Evolutionary conservation across 2,888 invertebrate species (phyloP).

Genomic region (Boloria euphrosyne): DNA sequence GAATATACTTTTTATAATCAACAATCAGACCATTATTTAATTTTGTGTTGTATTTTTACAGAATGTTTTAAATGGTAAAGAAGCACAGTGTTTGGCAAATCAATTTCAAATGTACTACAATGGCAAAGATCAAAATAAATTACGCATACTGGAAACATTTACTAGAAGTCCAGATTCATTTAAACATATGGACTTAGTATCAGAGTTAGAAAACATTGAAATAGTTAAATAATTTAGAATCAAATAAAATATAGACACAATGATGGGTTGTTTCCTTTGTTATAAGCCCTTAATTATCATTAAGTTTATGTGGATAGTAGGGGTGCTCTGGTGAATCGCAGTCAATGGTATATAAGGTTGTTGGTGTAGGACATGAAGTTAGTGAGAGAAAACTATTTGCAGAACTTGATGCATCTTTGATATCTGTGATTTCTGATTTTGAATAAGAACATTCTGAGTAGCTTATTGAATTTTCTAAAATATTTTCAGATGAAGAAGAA

Average conservation of each 20-base stretch:
- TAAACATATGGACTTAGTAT: conserved; percentile 91
- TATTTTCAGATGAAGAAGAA: conserved; percentile 24
- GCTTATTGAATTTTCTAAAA: conserved; percentile 53
- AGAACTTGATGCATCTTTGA: conserved; percentile 10
- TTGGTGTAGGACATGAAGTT: conserved; percentile 10
- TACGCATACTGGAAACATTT: conserved; percentile 85
- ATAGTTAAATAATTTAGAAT: conserved; percentile 45
- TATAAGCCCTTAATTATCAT: conserved; percentile 40
- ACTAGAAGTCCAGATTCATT: conserved; percentile 88
- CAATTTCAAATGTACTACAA: conserved; percentile 93
- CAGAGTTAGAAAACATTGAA: conserved; percentile 86
- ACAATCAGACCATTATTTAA: neutral
- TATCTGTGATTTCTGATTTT: conserved; percentile 17
- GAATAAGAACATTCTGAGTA: conserved; percentile 46
- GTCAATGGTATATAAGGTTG: conserved; percentile 18
- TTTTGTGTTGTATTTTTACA: conserved; percentile 47
- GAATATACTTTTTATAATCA: neutral
- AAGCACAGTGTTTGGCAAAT: conserved; percentile 93
- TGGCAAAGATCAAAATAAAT: conserved; percentile 83
- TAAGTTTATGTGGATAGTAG: conserved; percentile 66
- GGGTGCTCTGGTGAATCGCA: conserved; percentile 63
- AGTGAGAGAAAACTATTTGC: conserved; percentile 6
- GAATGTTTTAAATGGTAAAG: conserved; percentile 87
- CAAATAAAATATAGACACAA: neutral
- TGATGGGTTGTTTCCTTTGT: conserved; percentile 3